Evolutionary conservation across 64 coral and sea anemone genomes (phyloP), one percentile per base, ranked within the genome.

Genomic region (Montipora foliosa): DNA sequence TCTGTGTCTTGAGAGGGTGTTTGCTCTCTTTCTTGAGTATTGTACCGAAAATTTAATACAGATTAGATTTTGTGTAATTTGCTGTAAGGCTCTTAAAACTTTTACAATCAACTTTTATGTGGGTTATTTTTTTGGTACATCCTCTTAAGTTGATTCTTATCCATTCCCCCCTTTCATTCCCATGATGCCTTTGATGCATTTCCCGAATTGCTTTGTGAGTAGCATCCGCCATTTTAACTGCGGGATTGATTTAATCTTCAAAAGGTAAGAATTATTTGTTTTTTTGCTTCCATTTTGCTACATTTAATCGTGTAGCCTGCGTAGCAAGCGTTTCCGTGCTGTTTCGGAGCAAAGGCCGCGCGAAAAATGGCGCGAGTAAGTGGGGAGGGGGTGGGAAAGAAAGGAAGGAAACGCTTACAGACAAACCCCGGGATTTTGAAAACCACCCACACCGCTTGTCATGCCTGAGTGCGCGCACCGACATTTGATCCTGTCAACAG

Each of bases 391-490:
- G 81, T 57, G 52, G 52, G 52, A 24, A 22, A 67, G 21, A 5
- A 13, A 22, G 81, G 67, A 84, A 67, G 49, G 67, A 84, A 84
- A 24, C 22, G 21, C 67, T 67, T 84, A 60, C 81, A 29, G 57
- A 45, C 59, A 84, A 60, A 84, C 81, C 81, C 59, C 2, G 6
- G 55, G 50, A 67, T 84, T 84, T 84, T 84, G 49, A 84, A 84
- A 84, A 84, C 59, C 81, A 67, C 59, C 10, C 59, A 45, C 44
- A 17, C 59, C 49, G 2, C 79, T n/a, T 82, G 49, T 53, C 49
- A 21, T 8, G n/a, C 9, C 48, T 58, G 49, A 58, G 49, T 4
- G 57, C 49, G 48, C 49, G 8, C 10, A 57, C 52, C 52, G 52
- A 57, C 52, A 55, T 55, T 22, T 53, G 25, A 44, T 55, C 6